Evolutionary conservation across 2,888 invertebrate species (phyloP), one percentile per base, ranked within the genome.

Genomic region (Halocaridina rubra): DNA sequence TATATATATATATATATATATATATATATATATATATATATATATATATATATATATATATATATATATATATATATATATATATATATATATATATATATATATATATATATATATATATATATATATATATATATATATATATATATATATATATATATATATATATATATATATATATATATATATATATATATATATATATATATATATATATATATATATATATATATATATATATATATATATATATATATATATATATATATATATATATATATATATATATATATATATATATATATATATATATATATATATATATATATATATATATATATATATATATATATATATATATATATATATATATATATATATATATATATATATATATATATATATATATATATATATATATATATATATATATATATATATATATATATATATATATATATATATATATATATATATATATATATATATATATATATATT

Each of bases 171-270:
- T n/a, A 61, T 61, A 22, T 22, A 61, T 61, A 61, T 61, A 22
- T 61, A 61, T 61, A 61, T 61, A 61, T 61, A 61, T 61, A 61
- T 61, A 61, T 61, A 61, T 22, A 61, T 61, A 61, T 61, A 61
- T 61, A 61, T 61, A 61, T 61, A n/a, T 61, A 61, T 61, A 61
- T 61, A 61, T 61, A 61, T 61, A 61, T 61, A 61, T 61, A 61
- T 3, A 4, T 4, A 64, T 61, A 61, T 61, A 61, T 61, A 61
- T 61, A 61, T 61, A 61, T 61, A 61, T 61, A 61, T 61, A 61
- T 61, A 61, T 61, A 61, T 61, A 61, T 61, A 61, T 61, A 61
- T 22, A 13, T 61, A 61, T 22, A 61, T 61, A 61, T 61, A 61
- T 7, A 61, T 61, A 61, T 22, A 61, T 61, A 61, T 61, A 61